Percentiles rank a stretch among this genome's conserved stretches.
Conservation (phyloP, 2,113 vertebrate species). For the Balaeniceps rex region DNA sequence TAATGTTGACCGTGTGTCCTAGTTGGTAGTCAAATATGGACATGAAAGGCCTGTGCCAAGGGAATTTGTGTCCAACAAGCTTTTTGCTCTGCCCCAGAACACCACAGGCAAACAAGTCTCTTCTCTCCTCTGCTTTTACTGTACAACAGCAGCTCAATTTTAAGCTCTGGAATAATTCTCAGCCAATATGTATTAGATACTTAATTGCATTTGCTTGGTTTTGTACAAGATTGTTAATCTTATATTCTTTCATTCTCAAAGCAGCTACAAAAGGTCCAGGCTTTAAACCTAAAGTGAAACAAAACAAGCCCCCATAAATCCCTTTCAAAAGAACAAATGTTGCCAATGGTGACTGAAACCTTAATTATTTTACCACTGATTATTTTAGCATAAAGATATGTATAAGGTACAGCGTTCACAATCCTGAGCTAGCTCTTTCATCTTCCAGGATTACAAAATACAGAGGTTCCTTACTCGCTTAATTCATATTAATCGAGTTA, state of each 20-base stretch:
- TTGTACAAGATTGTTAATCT: neutral
- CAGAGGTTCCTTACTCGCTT: neutral
- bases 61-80: neutral
- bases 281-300: neutral
- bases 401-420: neutral
- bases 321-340: conserved; percentile 8
- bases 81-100: neutral
- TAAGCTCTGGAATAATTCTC: neutral
- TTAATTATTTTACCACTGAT: neutral
- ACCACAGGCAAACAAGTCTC: neutral
- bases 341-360: neutral
- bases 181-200: neutral
- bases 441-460: neutral
- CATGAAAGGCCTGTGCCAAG: neutral
- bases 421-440: neutral
- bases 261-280: neutral
- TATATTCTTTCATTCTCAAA: neutral
- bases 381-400: neutral
- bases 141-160: neutral
- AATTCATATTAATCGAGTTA: neutral
- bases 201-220: neutral
- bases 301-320: neutral
- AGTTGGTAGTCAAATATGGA: neutral
- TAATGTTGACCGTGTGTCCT: neutral
- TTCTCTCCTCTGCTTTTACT: neutral